A percentile compares a stretch with the other conserved stretches of the same genome.
phyloP scores from a whole-genome alignment of 2,797 vertebrate species.

The Liasis olivaceus region DNA sequence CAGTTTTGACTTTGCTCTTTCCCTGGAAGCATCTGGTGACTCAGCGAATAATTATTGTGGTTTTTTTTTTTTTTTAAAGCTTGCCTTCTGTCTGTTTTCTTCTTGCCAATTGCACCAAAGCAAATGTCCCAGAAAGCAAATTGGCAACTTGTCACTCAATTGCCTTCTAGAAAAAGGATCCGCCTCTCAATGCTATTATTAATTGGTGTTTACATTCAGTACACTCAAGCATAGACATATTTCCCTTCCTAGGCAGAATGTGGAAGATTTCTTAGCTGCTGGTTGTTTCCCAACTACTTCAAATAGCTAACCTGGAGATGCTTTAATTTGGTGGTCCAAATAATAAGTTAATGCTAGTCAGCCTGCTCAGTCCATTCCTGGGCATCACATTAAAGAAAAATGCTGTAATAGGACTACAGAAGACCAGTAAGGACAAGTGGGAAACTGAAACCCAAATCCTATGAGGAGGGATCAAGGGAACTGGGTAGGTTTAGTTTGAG shows the following conservation, averaged over 20 bases:
- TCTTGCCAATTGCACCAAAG: slow-evolving; percentile 17
- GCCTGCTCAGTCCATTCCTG: not conserved
- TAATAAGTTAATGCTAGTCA: not conserved
- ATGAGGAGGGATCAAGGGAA: not conserved
- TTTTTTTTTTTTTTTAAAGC: not conserved
- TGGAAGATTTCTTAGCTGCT: not conserved
- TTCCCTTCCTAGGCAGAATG: not conserved
- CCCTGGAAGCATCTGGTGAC: not conserved
- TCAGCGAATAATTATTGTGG: not conserved
- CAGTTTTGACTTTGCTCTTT: not conserved
- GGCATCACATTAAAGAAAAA: not conserved
- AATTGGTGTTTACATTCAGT: not conserved
- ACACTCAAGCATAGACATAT: not conserved
- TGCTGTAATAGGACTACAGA: not conserved
- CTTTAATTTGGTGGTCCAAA: not conserved
- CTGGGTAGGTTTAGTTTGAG: not conserved
- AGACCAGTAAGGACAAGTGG: not conserved
- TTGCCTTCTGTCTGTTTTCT: not conserved
- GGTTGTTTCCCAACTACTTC: not conserved
- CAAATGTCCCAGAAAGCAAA: slow-evolving; percentile 1
- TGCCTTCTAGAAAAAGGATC: not conserved
- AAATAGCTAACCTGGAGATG: not conserved
- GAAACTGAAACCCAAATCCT: not conserved
- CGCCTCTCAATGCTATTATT: slow-evolving; percentile 4
- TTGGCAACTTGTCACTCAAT: not conserved